These are phyloP conservation scores for Girardinichthys multiradiatus DNA, from an alignment of 2,113 vertebrate genomes.

Conservation along the genomic window DNA sequence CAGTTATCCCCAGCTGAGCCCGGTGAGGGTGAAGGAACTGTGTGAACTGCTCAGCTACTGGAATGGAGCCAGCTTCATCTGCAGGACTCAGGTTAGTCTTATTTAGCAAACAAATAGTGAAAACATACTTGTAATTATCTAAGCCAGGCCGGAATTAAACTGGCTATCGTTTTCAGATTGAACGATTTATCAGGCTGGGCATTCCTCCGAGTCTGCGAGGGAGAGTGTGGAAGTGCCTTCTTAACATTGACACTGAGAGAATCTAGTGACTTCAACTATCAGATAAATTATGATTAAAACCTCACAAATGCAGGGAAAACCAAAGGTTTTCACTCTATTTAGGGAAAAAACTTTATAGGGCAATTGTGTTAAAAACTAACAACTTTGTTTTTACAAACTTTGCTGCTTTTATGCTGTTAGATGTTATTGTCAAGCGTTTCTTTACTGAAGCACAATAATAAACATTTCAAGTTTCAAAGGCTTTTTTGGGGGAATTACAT, in stretches of 20 bases:
- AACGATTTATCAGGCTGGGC: slow-evolving; percentile 77
- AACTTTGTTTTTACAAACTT: too few species aligned
- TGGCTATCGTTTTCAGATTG: slow-evolving; percentile 64
- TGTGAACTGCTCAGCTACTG: slow-evolving; percentile 82
- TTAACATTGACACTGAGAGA: slow-evolving; percentile 61
- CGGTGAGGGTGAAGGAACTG: slow-evolving; percentile 74
- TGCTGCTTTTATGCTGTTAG: too few species aligned
- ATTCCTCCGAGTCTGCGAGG: slow-evolving; percentile 73
- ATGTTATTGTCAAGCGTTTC: too few species aligned
- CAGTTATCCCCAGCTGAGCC: slow-evolving; percentile 74
- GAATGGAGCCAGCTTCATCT: slow-evolving; percentile 79
- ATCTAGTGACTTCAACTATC: slow-evolving; percentile 73
- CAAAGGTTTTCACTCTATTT: too few species aligned
- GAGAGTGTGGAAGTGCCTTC: slow-evolving; percentile 76
- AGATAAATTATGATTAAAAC: slow-evolving; percentile 53
- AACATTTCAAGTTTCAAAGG: too few species aligned
- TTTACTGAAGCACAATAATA: too few species aligned
- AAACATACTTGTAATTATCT: not conserved
- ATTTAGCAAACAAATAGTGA: not conserved
- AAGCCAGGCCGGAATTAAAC: not conserved
- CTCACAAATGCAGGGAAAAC: too few species aligned
- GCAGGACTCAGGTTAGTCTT: slow-evolving; percentile 73
- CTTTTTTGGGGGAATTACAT: too few species aligned
- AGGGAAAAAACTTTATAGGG: too few species aligned
- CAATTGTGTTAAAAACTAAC: too few species aligned